Percentiles rank a stretch among this genome's conserved stretches.
Conservation (phyloP, 2,797 vertebrate genomes). For the Aquila chrysaetos region DNA sequence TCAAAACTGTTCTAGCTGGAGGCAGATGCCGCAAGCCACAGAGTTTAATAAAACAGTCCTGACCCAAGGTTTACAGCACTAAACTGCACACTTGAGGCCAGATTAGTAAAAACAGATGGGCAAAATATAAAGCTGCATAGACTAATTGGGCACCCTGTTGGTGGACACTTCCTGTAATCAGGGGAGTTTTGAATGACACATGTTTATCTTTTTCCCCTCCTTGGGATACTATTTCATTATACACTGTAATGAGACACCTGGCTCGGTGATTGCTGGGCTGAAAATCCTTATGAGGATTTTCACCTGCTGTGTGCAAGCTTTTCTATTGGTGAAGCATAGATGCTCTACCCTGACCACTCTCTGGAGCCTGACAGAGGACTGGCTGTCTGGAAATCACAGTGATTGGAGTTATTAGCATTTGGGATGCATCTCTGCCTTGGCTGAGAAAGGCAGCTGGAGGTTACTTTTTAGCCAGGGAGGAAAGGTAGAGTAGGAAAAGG, state of each 20-base stretch:
- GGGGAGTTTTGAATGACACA: constrained; percentile 49
- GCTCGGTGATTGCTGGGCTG: background rate
- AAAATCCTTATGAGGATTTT: background rate
- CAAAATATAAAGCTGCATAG: constrained; percentile 17
- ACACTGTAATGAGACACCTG: constrained; percentile 13
- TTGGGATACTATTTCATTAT: constrained; percentile 8
- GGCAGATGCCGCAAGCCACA: background rate
- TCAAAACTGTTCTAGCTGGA: background rate
- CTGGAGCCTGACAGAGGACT: background rate
- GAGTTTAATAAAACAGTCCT: constrained; percentile 19
- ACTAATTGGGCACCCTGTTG: constrained; percentile 40
- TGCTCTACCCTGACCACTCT: background rate
- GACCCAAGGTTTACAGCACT: constrained; percentile 38
- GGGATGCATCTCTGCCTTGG: background rate
- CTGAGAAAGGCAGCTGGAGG: background rate
- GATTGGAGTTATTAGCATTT: background rate
- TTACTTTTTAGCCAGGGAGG: background rate
- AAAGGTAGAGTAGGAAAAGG: background rate
- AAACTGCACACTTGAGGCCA: constrained; percentile 37
- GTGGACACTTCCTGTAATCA: constrained; percentile 36
- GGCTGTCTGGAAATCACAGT: background rate
- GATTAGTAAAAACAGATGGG: constrained; percentile 67
- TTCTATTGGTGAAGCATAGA: background rate
- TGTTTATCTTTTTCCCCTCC: constrained; percentile 30
- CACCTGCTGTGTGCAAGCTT: background rate